phyloP scores from a whole-genome alignment of 2,888 invertebrate genomes.

The Euclidia mi region DNA sequence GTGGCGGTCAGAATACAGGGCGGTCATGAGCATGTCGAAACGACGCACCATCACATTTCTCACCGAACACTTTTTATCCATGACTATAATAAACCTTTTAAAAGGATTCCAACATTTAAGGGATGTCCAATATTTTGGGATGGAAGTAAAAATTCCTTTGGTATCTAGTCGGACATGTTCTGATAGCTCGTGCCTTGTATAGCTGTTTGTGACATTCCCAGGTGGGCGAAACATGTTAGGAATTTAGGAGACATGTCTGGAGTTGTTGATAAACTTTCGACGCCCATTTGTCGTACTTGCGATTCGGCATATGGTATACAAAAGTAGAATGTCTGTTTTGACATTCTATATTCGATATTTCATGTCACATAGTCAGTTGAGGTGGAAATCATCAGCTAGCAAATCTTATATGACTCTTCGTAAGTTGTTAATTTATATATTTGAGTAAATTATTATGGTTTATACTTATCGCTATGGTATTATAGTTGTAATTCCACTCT shows the following conservation, averaged over 20 bases:
- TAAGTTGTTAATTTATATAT: too few species aligned
- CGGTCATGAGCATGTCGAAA: conserved; percentile 46
- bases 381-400: too few species aligned
- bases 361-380: too few species aligned
- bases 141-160: conserved; percentile 29
- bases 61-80: conserved; percentile 38
- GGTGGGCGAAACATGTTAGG: conserved; percentile 21
- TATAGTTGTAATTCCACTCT: neutral
- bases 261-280: conserved; percentile 17
- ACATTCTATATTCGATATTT: too few species aligned
- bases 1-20: conserved; percentile 35
- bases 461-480: conserved; percentile 5
- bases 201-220: neutral
- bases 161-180: conserved; percentile 31
- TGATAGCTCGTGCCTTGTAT: conserved; percentile 30
- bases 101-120: conserved; percentile 48
- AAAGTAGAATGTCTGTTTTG: too few species aligned
- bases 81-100: conserved; percentile 44
- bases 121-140: conserved; percentile 10
- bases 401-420: too few species aligned
- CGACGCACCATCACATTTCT: conserved; percentile 36
- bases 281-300: neutral
- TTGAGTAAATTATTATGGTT: too few species aligned
- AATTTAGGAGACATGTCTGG: conserved; percentile 17
- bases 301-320: neutral